These are phyloP conservation scores for Hedychridium roseum DNA, from an alignment of 2,888 invertebrate genomes.

Conservation along the genomic window DNA sequence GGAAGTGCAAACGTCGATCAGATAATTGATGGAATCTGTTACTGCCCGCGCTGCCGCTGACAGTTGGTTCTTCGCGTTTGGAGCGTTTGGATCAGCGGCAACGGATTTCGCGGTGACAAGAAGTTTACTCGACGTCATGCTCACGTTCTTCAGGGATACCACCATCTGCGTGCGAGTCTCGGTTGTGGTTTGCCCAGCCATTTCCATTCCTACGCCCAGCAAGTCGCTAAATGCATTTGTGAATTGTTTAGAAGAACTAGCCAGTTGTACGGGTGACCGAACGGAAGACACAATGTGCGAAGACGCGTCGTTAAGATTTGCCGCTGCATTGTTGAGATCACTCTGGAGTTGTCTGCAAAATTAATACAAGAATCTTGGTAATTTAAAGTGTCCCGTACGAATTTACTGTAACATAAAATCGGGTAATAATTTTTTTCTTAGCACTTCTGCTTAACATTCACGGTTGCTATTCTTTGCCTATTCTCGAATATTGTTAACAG, in stretches of 20 bases:
- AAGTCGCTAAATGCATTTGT: slow-evolving; percentile 81
- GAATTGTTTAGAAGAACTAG: slow-evolving; percentile 79
- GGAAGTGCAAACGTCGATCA: slow-evolving; percentile 87
- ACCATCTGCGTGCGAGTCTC: slow-evolving; percentile 84
- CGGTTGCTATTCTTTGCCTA: too few species aligned
- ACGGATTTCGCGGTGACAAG: slow-evolving; percentile 88
- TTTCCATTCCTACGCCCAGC: slow-evolving; percentile 81
- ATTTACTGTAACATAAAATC: too few species aligned
- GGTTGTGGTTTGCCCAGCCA: slow-evolving; percentile 80
- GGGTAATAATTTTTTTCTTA: too few species aligned
- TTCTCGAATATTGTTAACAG: too few species aligned
- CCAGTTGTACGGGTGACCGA: slow-evolving; percentile 74
- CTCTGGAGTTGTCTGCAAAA: slow-evolving; percentile 77
- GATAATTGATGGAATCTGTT: slow-evolving; percentile 90
- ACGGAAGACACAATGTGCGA: slow-evolving; percentile 83
- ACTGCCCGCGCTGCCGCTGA: slow-evolving; percentile 88
- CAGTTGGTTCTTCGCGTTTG: slow-evolving; percentile 89
- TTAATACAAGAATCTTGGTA: slow-evolving; percentile 8
- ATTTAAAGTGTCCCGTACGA: too few species aligned
- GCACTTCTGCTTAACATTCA: too few species aligned
- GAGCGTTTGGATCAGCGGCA: slow-evolving; percentile 87
- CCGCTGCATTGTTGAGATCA: slow-evolving; percentile 86
- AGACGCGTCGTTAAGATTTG: slow-evolving; percentile 83
- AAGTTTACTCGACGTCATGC: slow-evolving; percentile 85
- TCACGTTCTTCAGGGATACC: slow-evolving; percentile 85